Evolutionary conservation across 1,140 invertebrate genomes (phyloP).

Genomic region (Zaprionus lachaisei): DNA sequence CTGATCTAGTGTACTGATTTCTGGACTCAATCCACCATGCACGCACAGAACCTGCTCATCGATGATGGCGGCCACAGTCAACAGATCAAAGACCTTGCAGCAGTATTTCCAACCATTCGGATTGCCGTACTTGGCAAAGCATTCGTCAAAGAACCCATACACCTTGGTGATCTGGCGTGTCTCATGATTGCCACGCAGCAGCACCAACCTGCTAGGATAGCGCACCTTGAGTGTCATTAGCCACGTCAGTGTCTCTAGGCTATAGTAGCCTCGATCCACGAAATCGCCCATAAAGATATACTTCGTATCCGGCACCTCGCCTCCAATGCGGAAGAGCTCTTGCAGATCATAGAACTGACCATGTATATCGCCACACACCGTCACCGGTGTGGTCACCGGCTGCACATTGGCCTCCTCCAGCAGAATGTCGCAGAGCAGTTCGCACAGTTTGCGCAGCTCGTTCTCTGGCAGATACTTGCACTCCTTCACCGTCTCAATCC

Average conservation of each 20-base stretch:
- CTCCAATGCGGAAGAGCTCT: conserved; percentile 95
- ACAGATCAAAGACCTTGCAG: conserved; percentile 98
- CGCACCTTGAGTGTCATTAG: conserved; percentile 92
- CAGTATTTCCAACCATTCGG: conserved; percentile 99
- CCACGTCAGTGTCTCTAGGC: conserved; percentile 96
- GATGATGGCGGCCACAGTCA: conserved; percentile 98
- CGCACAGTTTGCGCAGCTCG: conserved; percentile 97
- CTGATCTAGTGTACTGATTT: conserved; percentile 96
- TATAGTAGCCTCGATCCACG: conserved; percentile 97
- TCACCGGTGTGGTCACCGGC: conserved; percentile 96
- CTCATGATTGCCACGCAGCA: conserved; percentile 98
- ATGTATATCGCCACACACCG: conserved; percentile 98
- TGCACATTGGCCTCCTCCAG: conserved; percentile 97
- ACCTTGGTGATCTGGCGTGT: conserved; percentile 99
- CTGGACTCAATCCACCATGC: conserved; percentile 97
- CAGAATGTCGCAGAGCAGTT: conserved; percentile 95
- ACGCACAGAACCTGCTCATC: conserved; percentile 98
- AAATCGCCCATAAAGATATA: conserved; percentile 99
- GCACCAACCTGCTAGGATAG: conserved; percentile 91
- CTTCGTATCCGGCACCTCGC: conserved; percentile 95
- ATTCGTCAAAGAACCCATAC: conserved; percentile 99
- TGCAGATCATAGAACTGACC: conserved; percentile 99
- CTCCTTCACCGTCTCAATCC: conserved; percentile 97
- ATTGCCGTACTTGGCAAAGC: conserved; percentile 99
- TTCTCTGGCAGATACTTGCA: conserved; percentile 99